Base-by-base conservation (phyloP, 2,797 vertebrate species). In the Forpus xanthops region DNA sequence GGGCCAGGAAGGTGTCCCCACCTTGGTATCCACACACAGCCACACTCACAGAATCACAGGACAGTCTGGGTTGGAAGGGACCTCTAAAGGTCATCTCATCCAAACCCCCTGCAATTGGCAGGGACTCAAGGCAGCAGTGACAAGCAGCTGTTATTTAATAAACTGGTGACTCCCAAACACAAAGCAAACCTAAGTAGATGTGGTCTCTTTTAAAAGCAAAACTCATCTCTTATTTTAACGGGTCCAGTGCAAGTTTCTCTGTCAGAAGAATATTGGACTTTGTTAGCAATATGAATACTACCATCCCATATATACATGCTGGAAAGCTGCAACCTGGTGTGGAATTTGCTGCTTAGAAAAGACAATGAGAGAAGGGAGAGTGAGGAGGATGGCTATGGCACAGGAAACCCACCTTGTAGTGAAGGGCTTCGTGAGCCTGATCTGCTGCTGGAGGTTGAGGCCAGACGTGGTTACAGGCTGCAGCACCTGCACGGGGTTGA, bases 371-470 rank as follows among this genome's bases (percentile, higher is more conserved):
- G 53, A 45, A 55, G 53, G 15, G 12, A 55, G 15, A 81, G 52
- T 0, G 1, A 33, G 2, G 11, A 74, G 20, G 49, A 72, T 14
- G 33, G 27, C 31, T 64, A 23, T 0, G 5, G 33, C 15, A 35
- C 0, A 15, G 85, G 55, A 93, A 82, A 90, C 90, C 18, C 47
- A 91, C 77, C 91, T 91, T n/a, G 28, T 23, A 44, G 37, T 0
- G 4, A 65, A 53, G n/a, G 42, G 18, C 24, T 85, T 71, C 0
- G 0, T 39, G 33, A 74, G 15, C 24, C 33, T 4, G 4, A 30
- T 68, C 66, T 65, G 37, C 53, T 72, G 45, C 52, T 45, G 53
- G 62, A 73, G 41, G 17, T 66, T 3, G 4, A 68, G 28, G 70
- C 37, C 70, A 73, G 77, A 53, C 0, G 49, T 12, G 20, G 50